Percentiles rank a stretch among this genome's conserved stretches.
Conservation (phyloP, 2,113 vertebrate genomes). For the Dolichotis patagonum region DNA sequence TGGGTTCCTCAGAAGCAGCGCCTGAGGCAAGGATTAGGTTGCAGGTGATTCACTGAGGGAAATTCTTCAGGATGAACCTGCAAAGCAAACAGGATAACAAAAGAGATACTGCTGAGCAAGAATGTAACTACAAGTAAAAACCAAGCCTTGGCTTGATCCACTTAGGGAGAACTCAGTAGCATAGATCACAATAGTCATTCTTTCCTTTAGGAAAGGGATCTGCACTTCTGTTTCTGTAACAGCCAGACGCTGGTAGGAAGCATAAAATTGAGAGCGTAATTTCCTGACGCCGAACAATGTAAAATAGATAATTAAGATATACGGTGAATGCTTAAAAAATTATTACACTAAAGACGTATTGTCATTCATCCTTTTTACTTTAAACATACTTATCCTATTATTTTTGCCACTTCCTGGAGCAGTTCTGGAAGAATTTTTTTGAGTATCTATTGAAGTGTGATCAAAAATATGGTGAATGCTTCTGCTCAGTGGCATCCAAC, state of each 20-base stretch:
- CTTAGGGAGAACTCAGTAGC: not conserved
- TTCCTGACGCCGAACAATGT: not conserved
- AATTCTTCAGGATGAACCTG: not conserved
- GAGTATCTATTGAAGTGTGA: not conserved
- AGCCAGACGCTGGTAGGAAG: not conserved
- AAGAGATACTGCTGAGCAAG: not conserved
- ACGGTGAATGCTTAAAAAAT: not conserved
- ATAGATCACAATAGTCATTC: not conserved
- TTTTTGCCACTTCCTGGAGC: not conserved
- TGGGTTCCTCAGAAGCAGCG: not conserved
- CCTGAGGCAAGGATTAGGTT: not conserved
- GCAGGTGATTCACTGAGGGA: not conserved
- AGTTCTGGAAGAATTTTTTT: not conserved
- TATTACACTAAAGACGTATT: not conserved
- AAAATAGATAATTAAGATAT: not conserved
- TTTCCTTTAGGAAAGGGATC: not conserved
- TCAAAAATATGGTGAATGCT: not conserved
- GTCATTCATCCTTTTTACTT: not conserved
- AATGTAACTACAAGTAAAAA: not conserved
- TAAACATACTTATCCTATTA: not conserved
- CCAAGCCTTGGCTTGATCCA: not conserved
- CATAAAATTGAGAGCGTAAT: not conserved
- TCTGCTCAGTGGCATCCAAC: not conserved
- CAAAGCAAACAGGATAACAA: not conserved
- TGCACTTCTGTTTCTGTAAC: not conserved